Conservation (phyloP, 2,888 invertebrate species). For the Conistra vaccinii region DNA sequence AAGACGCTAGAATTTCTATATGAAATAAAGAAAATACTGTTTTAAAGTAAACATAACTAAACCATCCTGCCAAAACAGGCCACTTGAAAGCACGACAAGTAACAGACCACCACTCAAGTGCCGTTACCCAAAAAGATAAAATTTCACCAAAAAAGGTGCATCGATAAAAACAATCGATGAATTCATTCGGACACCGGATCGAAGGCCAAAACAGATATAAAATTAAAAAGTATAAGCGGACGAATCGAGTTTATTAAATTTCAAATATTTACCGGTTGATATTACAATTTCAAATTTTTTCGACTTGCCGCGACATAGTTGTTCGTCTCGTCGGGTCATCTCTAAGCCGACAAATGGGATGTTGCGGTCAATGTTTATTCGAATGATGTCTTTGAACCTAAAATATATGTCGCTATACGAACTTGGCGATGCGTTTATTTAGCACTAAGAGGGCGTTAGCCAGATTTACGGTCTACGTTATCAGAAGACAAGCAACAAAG, state of each 20-base stretch:
- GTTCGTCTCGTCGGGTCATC: slow-evolving; percentile 53
- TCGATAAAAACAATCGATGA: slow-evolving; percentile 82
- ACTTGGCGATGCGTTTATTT: slow-evolving; percentile 23
- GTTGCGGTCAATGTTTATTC: slow-evolving; percentile 42
- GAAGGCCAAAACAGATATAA: slow-evolving; percentile 88
- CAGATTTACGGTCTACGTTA: neutral
- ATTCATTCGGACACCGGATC: slow-evolving; percentile 86
- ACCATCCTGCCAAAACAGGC: slow-evolving; percentile 34
- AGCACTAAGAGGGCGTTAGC: slow-evolving; percentile 3
- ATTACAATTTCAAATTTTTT: slow-evolving; percentile 88
- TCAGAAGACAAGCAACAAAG: neutral
- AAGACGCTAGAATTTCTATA: too few species aligned
- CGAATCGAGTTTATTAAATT: slow-evolving; percentile 87
- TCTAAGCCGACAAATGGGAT: slow-evolving; percentile 46
- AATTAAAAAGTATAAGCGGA: slow-evolving; percentile 90
- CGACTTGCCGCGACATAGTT: slow-evolving; percentile 60
- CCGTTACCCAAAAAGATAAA: slow-evolving; percentile 70
- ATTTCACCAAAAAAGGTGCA: slow-evolving; percentile 76
- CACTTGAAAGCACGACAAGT: slow-evolving; percentile 43
- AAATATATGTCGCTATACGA: slow-evolving; percentile 8
- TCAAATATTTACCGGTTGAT: slow-evolving; percentile 86
- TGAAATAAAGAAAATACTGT: neutral
- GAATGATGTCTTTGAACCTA: slow-evolving; percentile 50
- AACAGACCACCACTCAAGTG: slow-evolving; percentile 63
- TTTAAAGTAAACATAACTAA: slow-evolving; percentile 38